phyloP scores from a whole-genome alignment of 2,888 invertebrate genomes.

The Phanerotoma sp. region DNA sequence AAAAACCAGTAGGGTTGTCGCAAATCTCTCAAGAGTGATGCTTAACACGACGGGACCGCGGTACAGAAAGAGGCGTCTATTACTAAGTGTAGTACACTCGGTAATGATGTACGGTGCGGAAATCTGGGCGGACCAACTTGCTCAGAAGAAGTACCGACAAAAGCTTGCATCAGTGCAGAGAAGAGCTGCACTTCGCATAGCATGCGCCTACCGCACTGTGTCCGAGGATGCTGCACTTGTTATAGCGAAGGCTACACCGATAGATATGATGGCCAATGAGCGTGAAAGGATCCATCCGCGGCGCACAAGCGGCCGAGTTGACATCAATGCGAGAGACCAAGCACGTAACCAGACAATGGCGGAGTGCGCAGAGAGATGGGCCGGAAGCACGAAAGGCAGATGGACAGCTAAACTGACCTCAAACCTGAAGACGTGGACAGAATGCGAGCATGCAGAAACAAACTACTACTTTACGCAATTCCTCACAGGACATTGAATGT shows the following conservation, averaged over 20 bases:
- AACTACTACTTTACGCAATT: slow-evolving; percentile 28
- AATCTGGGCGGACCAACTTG: slow-evolving; percentile 28
- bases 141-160: slow-evolving; percentile 23
- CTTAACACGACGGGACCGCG: slow-evolving; percentile 20
- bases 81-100: slow-evolving; percentile 10
- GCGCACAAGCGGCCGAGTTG: background rate
- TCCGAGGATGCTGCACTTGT: background rate
- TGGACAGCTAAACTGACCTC: background rate
- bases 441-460: background rate
- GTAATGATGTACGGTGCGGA: slow-evolving; percentile 24
- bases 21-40: slow-evolving; percentile 20
- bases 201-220: background rate
- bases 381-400: background rate
- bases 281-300: background rate
- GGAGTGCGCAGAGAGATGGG: background rate
- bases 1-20: slow-evolving; percentile 10
- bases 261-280: background rate
- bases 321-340: slow-evolving; percentile 5
- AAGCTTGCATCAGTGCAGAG: slow-evolving; percentile 32
- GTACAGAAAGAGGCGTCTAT: slow-evolving; percentile 9
- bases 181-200: slow-evolving; percentile 29
- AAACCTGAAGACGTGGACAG: background rate
- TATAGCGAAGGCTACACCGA: background rate
- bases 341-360: background rate
- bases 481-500: slow-evolving; percentile 28